These are phyloP conservation scores for Hyposoter dolosus DNA, from an alignment of 2,888 invertebrate species.

Conservation along the genomic window DNA sequence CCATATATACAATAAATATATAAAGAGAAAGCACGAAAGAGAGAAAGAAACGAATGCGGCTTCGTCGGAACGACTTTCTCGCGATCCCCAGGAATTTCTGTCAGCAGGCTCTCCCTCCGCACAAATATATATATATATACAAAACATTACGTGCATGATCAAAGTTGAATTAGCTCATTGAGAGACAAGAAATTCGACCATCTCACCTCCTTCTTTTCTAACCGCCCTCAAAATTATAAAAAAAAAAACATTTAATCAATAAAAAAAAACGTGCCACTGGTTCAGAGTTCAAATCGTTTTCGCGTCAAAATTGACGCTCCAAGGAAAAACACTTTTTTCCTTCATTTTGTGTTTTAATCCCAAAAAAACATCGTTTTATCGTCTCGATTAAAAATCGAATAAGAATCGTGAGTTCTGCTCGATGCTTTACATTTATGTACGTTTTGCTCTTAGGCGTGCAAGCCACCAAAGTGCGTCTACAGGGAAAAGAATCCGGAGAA, in stretches of 20 bases:
- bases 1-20: constrained; percentile 26
- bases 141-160: constrained; percentile 70
- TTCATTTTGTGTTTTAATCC: too few species aligned
- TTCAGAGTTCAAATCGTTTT: not conserved
- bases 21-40: constrained; percentile 82
- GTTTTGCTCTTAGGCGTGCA: constrained; percentile 21
- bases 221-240: too few species aligned
- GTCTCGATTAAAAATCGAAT: too few species aligned
- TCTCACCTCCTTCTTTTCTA: constrained; percentile 59
- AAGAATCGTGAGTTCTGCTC: too few species aligned
- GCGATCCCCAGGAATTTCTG: constrained; percentile 75
- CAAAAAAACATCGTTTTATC: too few species aligned
- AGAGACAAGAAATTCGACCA: constrained; percentile 65
- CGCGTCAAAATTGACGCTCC: too few species aligned
- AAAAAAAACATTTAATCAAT: not conserved
- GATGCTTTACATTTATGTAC: not conserved
- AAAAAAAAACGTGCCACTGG: not conserved
- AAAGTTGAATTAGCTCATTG: constrained; percentile 62
- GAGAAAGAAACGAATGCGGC: constrained; percentile 74
- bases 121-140: constrained; percentile 11
- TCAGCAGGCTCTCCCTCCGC: constrained; percentile 48
- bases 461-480: constrained; percentile 50
- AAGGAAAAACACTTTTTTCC: too few species aligned
- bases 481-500: constrained; percentile 13
- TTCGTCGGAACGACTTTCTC: constrained; percentile 76